Percentiles rank a stretch among this genome's conserved stretches.
Conservation (phyloP, 2,797 vertebrate species). For the Rhynchotus rufescens region DNA sequence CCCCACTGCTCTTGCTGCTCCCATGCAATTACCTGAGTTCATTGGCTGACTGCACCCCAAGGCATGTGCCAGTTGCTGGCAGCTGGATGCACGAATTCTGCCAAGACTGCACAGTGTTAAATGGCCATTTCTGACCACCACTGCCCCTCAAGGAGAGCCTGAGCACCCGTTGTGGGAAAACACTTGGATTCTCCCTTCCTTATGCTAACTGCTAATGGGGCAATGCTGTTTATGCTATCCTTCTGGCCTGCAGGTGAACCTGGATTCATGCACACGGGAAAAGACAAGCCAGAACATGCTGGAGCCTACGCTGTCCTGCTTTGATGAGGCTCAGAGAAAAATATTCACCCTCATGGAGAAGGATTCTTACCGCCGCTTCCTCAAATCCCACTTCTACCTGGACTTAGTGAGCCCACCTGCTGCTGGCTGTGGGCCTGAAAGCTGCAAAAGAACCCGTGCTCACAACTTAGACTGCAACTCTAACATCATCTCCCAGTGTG, state of each 20-base stretch:
- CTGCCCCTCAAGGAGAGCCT: background rate
- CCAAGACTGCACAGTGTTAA: background rate
- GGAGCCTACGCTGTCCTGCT: constrained; percentile 82
- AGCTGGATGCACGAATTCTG: background rate
- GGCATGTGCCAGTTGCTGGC: background rate
- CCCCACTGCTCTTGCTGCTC: background rate
- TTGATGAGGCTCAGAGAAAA: constrained; percentile 90
- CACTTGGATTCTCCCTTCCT: background rate
- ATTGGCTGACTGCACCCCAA: background rate
- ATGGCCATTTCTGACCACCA: background rate
- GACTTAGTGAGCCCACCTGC: constrained; percentile 70
- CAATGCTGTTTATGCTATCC: background rate
- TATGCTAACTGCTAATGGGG: background rate
- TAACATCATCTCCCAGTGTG: constrained; percentile 70
- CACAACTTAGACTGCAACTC: constrained; percentile 72
- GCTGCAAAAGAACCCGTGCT: constrained; percentile 75
- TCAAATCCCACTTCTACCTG: constrained; percentile 87
- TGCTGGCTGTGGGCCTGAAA: constrained; percentile 55
- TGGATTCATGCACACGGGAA: constrained; percentile 89
- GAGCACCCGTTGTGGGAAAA: background rate
- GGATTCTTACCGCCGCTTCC: constrained; percentile 94
- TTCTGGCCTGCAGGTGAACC: constrained; percentile 86
- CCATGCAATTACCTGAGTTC: background rate
- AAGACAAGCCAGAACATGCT: constrained; percentile 84
- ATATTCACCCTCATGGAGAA: constrained; percentile 94